Percentiles rank a stretch among this genome's conserved stretches.
Conservation (phyloP, 2,113 vertebrate species). For the Manacus vitellinus region DNA sequence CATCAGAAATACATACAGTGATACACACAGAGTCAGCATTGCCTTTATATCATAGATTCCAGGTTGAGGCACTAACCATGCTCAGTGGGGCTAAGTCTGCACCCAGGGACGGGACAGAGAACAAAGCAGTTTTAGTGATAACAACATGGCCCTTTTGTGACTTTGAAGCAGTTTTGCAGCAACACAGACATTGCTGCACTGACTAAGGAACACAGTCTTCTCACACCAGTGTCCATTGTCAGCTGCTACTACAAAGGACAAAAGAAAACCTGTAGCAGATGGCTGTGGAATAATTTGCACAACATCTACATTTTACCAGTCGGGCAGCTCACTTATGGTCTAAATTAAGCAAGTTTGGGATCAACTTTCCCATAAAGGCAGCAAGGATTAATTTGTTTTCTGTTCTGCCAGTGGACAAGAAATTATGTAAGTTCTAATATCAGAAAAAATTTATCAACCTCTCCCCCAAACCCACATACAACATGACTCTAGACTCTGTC, state of each 20-base stretch:
- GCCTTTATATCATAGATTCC: neutral
- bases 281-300: neutral
- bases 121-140: neutral
- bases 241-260: neutral
- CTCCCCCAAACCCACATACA: neutral
- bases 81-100: neutral
- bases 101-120: neutral
- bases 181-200: neutral
- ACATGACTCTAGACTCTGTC: neutral
- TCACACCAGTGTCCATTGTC: neutral
- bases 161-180: neutral
- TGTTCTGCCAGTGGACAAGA: neutral
- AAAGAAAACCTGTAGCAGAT: neutral
- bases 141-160: neutral
- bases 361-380: neutral
- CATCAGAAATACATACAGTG: accelerated
- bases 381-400: neutral
- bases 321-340: neutral
- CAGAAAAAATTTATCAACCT: neutral
- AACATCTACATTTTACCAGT: neutral
- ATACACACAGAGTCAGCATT: neutral
- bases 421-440: accelerated
- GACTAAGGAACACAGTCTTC: neutral
- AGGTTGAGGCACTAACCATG: neutral
- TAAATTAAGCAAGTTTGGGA: neutral